These are phyloP conservation scores for Heliangelus exortis DNA, from an alignment of 2,797 vertebrate species.

Conservation along the genomic window DNA sequence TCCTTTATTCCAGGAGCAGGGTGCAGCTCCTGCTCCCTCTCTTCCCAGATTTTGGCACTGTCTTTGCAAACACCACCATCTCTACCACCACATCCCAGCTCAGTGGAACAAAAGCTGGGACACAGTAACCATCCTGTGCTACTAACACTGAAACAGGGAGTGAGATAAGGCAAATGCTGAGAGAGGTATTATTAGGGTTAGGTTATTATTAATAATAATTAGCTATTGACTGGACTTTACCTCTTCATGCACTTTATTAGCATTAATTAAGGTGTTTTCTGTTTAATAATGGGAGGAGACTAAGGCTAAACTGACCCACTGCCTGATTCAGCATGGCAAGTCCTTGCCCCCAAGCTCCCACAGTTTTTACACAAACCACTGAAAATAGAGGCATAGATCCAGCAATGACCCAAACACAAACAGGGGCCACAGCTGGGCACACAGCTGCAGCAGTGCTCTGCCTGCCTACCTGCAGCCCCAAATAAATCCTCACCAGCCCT, in stretches of 20 bases:
- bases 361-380: neutral
- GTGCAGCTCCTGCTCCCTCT: neutral
- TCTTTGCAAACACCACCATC: neutral
- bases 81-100: rapidly evolving
- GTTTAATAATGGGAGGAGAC: neutral
- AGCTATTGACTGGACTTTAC: neutral
- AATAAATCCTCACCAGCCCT: neutral
- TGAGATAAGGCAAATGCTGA: neutral
- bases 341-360: neutral
- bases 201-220: neutral
- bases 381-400: rapidly evolving
- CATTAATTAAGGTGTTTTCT: conserved; percentile 26
- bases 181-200: neutral
- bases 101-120: rapidly evolving
- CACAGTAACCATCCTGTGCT: rapidly evolving
- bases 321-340: rapidly evolving
- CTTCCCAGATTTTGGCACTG: neutral
- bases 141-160: rapidly evolving
- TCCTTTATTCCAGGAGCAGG: neutral
- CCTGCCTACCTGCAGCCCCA: neutral
- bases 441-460: neutral
- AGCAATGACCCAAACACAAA: neutral
- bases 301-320: neutral
- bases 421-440: rapidly evolving
- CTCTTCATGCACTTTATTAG: conserved; percentile 13